phyloP scores from a whole-genome alignment of 2,113 vertebrate species.

The Gavialis gangeticus region DNA sequence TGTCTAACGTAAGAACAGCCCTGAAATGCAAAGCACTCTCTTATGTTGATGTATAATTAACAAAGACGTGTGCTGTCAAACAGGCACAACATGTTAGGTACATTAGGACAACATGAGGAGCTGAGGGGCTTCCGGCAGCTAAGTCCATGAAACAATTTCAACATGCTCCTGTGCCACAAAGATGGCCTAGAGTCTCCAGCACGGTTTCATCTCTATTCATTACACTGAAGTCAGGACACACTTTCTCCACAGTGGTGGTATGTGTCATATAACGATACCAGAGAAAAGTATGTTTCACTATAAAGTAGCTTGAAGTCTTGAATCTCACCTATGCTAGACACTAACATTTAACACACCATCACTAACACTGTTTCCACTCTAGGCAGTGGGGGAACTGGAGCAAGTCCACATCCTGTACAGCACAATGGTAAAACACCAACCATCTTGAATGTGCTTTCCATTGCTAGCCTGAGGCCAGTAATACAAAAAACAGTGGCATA shows the following conservation, averaged over 20 bases:
- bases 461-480: not conserved
- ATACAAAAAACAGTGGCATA: not conserved
- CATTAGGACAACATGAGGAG: accelerated
- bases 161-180: not conserved
- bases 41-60: accelerated
- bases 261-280: not conserved
- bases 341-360: not conserved
- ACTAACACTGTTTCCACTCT: not conserved
- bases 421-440: not conserved
- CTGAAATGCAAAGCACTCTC: accelerated
- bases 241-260: not conserved
- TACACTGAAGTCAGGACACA: no score
- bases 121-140: not conserved
- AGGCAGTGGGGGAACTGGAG: not conserved
- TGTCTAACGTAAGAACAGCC: not conserved
- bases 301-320: not conserved
- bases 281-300: not conserved
- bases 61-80: not conserved
- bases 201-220: no score
- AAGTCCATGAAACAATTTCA: not conserved
- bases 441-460: not conserved
- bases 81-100: not conserved
- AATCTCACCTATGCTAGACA: not conserved
- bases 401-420: not conserved
- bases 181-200: not conserved